Base-by-base conservation (phyloP, 2,797 vertebrate species). In the Scolopax rusticola region DNA sequence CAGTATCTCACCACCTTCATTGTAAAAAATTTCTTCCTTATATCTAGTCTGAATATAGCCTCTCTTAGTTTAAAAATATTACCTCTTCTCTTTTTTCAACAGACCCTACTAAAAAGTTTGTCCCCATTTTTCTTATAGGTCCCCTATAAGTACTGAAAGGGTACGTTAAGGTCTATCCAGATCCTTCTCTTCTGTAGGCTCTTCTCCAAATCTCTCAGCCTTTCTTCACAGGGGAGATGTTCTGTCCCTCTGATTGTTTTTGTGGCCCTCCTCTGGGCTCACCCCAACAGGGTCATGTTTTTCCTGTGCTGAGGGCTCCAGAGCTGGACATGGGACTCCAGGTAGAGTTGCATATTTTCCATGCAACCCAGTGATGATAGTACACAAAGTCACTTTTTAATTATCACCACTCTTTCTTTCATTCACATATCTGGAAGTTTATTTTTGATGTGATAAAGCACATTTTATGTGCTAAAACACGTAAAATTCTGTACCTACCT, bases 111-210 rank as follows among this genome's bases (percentile, higher is more conserved):
- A 24, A 30, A 56, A 47, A 25, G 24, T 10, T 1, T 23, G 9
- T 16, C 21, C 27, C 4, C 7, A 15, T 23, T 12, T n/a, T 50
- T 76, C 28, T 5, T 28, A 1, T 15, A 30, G 9, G 4, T 15
- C n/a, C 41, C 11, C 10, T 33, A 19, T 3, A 16, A 8, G 14
- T 12, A 32, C 1, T 53, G 28, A 2, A 13, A 53, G 16, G 28
- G 20, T 0, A 0, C 9, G 3, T 0, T 12, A 19, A 36, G 6
- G 5, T 77, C 6, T 65, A 6, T n/a, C 11, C 0, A 0, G 2
- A 53, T 15, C 25, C 32, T 57, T 38, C 19, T 25, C 33, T 63
- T 83, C 36, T 38, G 15, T 5, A 9, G n/a, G 36, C 71, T 64
- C 20, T 9, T 5, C 8, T 12, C 27, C 20, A 79, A 2, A n/a